Evolutionary conservation across 2,797 vertebrate genomes (phyloP).

Genomic region (Nyctibius grandis): DNA sequence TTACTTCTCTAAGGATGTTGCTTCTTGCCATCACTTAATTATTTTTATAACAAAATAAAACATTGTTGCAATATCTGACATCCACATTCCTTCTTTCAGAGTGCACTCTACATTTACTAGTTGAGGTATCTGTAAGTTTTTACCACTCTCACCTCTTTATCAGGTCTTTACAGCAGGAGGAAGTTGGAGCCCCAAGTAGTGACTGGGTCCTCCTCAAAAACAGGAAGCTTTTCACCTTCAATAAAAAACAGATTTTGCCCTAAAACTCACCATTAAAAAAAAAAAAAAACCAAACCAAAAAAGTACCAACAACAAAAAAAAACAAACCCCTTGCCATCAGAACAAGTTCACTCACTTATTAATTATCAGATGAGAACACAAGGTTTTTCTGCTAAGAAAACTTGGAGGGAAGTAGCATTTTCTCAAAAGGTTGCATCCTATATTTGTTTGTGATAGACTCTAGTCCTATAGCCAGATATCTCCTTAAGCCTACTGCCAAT

Average conservation of each 20-base stretch:
- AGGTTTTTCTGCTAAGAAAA: background rate
- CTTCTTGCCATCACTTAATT: background rate
- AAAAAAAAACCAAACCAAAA: background rate
- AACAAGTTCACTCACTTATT: background rate
- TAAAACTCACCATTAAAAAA: background rate
- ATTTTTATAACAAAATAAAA: background rate
- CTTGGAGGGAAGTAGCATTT: background rate
- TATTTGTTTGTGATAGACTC: background rate
- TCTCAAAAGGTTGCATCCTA: background rate
- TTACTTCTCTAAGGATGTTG: background rate
- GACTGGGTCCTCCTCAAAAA: background rate
- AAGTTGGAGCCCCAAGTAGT: background rate
- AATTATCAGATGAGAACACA: background rate
- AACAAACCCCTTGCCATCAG: background rate
- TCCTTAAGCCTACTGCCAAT: background rate
- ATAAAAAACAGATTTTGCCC: background rate
- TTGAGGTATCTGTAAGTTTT: background rate
- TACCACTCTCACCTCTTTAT: background rate
- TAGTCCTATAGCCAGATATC: background rate
- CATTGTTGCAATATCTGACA: background rate
- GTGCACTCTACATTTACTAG: background rate
- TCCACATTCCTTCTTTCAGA: background rate
- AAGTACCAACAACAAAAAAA: background rate
- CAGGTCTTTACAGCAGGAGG: background rate
- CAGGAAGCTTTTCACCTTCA: background rate